Percentiles rank a stretch among this genome's conserved stretches.
These are phyloP conservation scores for Haemorhous mexicanus DNA, from an alignment of 2,113 vertebrate species.

Conservation along the genomic window DNA sequence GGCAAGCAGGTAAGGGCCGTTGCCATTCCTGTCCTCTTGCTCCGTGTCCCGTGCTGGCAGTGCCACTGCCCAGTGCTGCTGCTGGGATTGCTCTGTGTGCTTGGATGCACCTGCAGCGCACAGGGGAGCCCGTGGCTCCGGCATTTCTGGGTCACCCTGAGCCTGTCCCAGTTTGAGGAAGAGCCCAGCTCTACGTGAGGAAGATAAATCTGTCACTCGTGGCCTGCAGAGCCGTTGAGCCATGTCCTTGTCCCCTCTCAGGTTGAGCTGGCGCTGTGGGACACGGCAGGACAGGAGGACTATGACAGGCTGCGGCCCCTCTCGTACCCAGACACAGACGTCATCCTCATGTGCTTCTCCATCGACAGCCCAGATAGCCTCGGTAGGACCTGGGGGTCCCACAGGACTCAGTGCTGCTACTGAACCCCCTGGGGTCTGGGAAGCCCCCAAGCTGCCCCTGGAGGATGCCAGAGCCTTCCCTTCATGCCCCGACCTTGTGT, in stretches of 20 bases:
- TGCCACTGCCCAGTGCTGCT: accelerated
- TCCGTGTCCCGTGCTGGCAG: accelerated
- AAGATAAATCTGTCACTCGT: not conserved
- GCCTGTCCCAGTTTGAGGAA: not conserved
- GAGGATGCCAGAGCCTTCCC: not conserved
- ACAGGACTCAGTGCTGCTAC: not conserved
- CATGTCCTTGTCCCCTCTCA: slow-evolving; percentile 15
- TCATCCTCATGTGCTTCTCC: slow-evolving; percentile 99
- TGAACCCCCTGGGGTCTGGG: accelerated
- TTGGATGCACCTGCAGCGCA: accelerated
- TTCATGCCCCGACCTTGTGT: not conserved
- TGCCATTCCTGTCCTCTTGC: accelerated
- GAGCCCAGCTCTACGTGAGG: accelerated
- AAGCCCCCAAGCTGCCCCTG: accelerated
- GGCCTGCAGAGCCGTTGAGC: not conserved
- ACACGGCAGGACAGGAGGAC: slow-evolving; percentile 97
- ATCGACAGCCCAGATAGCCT: slow-evolving; percentile 98
- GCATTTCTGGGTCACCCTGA: not conserved
- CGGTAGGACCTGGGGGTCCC: slow-evolving; percentile 69
- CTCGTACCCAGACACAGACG: slow-evolving; percentile 95
- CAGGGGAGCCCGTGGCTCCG: accelerated
- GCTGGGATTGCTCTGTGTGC: accelerated
- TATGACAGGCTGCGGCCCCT: slow-evolving; percentile 93
- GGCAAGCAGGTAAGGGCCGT: slow-evolving; percentile 84
- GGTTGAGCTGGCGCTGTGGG: slow-evolving; percentile 97